Evolutionary conservation across 2,888 invertebrate species (phyloP), one percentile per base, ranked within the genome.

Genomic region (Dolichomitus sp.): DNA sequence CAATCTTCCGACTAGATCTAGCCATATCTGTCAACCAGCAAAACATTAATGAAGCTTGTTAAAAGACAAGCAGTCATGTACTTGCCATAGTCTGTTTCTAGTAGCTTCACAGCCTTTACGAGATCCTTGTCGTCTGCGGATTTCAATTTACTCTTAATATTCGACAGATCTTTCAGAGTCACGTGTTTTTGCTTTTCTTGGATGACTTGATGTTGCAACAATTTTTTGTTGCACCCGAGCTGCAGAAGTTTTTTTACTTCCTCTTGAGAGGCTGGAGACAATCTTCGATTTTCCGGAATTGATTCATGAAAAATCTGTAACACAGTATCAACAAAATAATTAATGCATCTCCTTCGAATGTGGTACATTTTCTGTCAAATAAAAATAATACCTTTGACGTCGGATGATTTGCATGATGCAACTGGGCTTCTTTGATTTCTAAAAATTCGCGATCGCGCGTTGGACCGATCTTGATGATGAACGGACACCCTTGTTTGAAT

Each of bases 111-210:
- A 11, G 63, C 42, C 37, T 63, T 63, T 12, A 12, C 19, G 11
- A 63, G 23, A 63, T 42, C 14, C 9, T 63, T 37, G 11, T 63
- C 42, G 40, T 63, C 63, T 7, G 12, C 17, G 12, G 17, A 9
- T 12, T 42, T 63, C 14, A 63, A 63, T 42, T 63, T 40, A 7
- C 9, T 4, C 40, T 42, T 7, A 4, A 63, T 17, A 23, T 63
- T 63, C 23, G 63, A 63, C 9, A 63, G 63, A 12, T 63, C 40
- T 37, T 63, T 63, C 0, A 63, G 42, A 19, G 19, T 63, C 12
- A 63, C 63, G 19, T 42, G 42, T 12, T 63, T 63, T n/a, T 42
- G n/a, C 17, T 63, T 63, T 7, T 63, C 42, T 19, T 42, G 4
- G 23, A 42, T 3, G n/a, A 63, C 6, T 12, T 19, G 19, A 19